Base-by-base conservation (phyloP, 1,140 invertebrate genomes). In the Mesaphorura yosii region DNA sequence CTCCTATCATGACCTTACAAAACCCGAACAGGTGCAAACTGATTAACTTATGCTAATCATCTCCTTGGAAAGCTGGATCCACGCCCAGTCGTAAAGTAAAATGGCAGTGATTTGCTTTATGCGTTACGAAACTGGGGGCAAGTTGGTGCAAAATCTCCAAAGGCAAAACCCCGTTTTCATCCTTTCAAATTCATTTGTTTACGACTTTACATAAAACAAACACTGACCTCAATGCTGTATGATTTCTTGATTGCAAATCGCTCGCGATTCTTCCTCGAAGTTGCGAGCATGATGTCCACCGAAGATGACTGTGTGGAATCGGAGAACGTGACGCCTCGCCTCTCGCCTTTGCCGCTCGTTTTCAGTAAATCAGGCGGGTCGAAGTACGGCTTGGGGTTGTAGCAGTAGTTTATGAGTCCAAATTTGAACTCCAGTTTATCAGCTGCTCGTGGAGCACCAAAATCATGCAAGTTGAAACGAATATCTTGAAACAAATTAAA, bases 221-320 rank as follows among this genome's bases (percentile, higher is more conserved):
- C 47, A 76, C 83, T 83, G 75, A 93, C 89, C 86, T 93, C 90
- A 69, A 92, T 89, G 75, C 88, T 93, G 78, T 93, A 94, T 61
- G 88, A 90, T 70, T 93, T 93, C 74, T 91, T 89, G 74, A 89
- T 90, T 71, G 86, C 86, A 76, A 89, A 89, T 82, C 88, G 85
- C 71, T 89, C 86, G 68, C 87, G 81, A 72, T 88, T 89, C 72
- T 88, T 88, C 73, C 59, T 53, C 0, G 58, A 53, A 14, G 48
- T 41, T 2, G 47, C 57, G 17, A 59, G 41, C 61, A 63, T 59
- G 12, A 50, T 48, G 14, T 19, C 26, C 27, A 22, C 37, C 25
- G 27, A 34, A 25, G 22, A 14, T n/a, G 46, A 40, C 6, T 31
- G 26, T 22, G 6, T 5, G 26, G 28, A 53, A 14, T 40, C 31